These are phyloP conservation scores for Porites australiensis DNA, from an alignment of 64 coral and sea anemone genomes.

Conservation along the genomic window DNA sequence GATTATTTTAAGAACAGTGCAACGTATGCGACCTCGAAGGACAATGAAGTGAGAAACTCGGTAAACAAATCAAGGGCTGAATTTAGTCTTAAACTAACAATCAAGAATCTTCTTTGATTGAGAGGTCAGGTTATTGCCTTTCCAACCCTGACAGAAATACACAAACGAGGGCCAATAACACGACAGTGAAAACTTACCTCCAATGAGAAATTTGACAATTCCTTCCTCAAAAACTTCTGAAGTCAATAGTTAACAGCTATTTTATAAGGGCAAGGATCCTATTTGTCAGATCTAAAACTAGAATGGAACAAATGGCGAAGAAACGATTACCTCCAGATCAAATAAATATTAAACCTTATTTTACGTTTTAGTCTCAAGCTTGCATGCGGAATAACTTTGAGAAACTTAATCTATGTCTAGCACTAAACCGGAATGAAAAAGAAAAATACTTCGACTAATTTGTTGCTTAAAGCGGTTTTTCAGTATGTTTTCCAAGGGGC, in stretches of 20 bases:
- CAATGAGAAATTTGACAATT: neutral
- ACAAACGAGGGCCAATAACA: neutral
- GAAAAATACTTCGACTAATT: neutral
- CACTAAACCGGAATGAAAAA: neutral
- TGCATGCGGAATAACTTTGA: neutral
- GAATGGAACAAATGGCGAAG: neutral
- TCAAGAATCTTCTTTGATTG: neutral
- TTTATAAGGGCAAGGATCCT: neutral
- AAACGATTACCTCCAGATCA: neutral
- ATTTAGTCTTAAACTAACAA: slow-evolving; percentile 13
- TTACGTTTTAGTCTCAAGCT: neutral
- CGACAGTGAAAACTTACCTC: too few relatives aligned
- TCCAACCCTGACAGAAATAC: neutral
- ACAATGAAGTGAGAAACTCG: neutral
- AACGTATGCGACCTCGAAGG: neutral
- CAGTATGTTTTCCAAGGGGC: neutral
- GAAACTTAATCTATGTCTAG: slow-evolving; percentile 15
- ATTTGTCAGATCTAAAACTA: neutral
- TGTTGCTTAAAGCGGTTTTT: neutral
- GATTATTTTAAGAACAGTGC: neutral
- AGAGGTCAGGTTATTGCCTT: neutral
- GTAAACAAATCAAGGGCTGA: slow-evolving; percentile 20
- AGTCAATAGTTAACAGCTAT: too few relatives aligned
- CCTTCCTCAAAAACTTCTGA: neutral
- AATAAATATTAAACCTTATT: neutral